phyloP scores from a whole-genome alignment of 2,888 invertebrate species.

The Aphidius colemani region DNA sequence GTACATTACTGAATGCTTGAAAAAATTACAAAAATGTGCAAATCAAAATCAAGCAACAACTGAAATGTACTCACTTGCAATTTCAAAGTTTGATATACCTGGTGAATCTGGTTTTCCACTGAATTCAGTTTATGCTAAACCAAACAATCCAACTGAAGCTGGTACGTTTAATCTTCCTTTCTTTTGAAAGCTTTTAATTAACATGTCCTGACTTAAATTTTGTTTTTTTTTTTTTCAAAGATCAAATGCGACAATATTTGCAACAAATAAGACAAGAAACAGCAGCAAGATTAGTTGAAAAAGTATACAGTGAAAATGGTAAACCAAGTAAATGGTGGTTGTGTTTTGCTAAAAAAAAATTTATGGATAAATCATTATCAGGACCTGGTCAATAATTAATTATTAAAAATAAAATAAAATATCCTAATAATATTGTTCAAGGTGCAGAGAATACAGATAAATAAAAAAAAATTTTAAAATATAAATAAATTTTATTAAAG shows the following conservation, averaged over 20 bases:
- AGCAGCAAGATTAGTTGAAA: constrained; percentile 87
- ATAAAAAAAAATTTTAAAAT: too few species aligned
- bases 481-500: constrained; percentile 49
- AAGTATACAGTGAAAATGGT: constrained; percentile 79
- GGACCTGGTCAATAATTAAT: constrained; percentile 77
- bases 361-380: constrained; percentile 97
- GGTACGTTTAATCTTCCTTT: constrained; percentile 63
- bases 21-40: constrained; percentile 88
- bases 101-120: constrained; percentile 94
- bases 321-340: constrained; percentile 99
- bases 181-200: neutral
- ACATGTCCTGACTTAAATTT: neutral
- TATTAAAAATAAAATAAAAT: constrained; percentile 14
- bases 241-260: constrained; percentile 89
- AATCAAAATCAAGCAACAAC: constrained; percentile 88
- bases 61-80: constrained; percentile 95
- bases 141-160: constrained; percentile 76
- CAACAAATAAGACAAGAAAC: constrained; percentile 95
- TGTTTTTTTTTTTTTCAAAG: constrained; percentile 61
- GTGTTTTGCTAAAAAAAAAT: constrained; percentile 98
- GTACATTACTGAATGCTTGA: constrained; percentile 96
- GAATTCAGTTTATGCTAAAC: constrained; percentile 93
- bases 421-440: neutral
- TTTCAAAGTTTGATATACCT: constrained; percentile 94
- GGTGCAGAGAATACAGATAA: too few species aligned